phyloP scores from a whole-genome alignment of 2,113 vertebrate species.

The Megatriorchis doriae region DNA sequence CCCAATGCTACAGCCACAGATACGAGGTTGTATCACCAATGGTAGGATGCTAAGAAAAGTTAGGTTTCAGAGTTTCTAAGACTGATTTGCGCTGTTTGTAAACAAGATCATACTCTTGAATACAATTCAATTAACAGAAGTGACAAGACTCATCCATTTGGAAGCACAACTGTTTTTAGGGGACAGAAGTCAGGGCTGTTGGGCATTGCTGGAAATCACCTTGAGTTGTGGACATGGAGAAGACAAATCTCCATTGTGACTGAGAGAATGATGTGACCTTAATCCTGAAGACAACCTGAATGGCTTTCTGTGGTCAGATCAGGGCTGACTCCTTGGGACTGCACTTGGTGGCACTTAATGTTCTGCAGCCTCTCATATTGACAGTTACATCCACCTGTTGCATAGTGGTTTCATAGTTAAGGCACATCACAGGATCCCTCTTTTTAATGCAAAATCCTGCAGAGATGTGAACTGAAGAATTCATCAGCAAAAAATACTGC shows the following conservation, averaged over 20 bases:
- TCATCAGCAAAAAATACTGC: not conserved
- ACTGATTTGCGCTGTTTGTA: not conserved
- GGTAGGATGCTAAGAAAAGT: not conserved
- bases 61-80: not conserved
- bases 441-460: not conserved
- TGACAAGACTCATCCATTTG: not conserved
- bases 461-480: not conserved
- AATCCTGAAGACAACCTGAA: not conserved
- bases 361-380: not conserved
- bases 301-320: not conserved
- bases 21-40: not conserved
- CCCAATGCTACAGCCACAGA: not conserved
- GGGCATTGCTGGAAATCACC: not conserved
- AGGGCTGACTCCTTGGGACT: not conserved
- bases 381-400: not conserved
- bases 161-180: not conserved
- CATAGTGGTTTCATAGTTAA: not conserved
- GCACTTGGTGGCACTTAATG: not conserved
- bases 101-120: not conserved
- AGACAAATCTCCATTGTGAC: not conserved
- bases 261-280: not conserved
- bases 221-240: not conserved
- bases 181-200: not conserved
- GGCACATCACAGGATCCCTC: not conserved
- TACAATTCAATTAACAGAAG: not conserved